A percentile compares a stretch with the other conserved stretches of the same genome.
These are phyloP conservation scores for Microtus pennsylvanicus DNA, from an alignment of 2,113 vertebrate genomes.

Conservation along the genomic window DNA sequence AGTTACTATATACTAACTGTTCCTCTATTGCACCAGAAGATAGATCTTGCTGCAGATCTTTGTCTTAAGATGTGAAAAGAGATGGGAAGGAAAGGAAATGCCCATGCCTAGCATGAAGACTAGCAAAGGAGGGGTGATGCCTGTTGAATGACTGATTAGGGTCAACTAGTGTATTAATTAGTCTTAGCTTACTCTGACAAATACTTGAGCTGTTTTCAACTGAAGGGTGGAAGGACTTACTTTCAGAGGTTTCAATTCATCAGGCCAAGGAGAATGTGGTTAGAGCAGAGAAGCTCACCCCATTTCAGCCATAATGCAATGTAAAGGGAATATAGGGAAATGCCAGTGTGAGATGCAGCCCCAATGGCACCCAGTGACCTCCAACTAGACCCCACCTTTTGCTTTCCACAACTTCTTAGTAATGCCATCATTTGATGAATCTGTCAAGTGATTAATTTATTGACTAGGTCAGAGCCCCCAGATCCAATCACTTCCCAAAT, in stretches of 20 bases:
- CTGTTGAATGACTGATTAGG: neutral
- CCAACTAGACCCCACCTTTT: neutral
- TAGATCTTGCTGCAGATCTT: neutral
- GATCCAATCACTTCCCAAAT: neutral
- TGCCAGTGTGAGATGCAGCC: neutral
- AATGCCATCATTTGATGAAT: neutral
- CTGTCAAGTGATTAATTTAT: neutral
- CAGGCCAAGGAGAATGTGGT: neutral
- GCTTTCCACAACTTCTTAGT: neutral
- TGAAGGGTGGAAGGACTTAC: neutral
- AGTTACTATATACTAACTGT: neutral
- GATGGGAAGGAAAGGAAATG: neutral
- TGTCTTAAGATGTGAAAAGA: neutral
- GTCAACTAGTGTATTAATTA: neutral
- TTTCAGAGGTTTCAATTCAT: neutral
- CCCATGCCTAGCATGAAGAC: neutral
- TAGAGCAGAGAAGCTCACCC: neutral
- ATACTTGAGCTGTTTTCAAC: neutral
- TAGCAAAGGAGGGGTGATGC: neutral
- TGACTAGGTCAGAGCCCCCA: neutral
- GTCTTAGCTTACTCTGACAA: neutral
- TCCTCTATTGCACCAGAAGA: neutral
- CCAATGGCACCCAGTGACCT: neutral
- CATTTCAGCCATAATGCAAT: neutral
- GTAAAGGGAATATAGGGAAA: neutral